A percentile compares a stretch with the other conserved stretches of the same genome.
Evolutionary conservation across 1,140 invertebrate species (phyloP).

Genomic region (Drosophila lacertosa): DNA sequence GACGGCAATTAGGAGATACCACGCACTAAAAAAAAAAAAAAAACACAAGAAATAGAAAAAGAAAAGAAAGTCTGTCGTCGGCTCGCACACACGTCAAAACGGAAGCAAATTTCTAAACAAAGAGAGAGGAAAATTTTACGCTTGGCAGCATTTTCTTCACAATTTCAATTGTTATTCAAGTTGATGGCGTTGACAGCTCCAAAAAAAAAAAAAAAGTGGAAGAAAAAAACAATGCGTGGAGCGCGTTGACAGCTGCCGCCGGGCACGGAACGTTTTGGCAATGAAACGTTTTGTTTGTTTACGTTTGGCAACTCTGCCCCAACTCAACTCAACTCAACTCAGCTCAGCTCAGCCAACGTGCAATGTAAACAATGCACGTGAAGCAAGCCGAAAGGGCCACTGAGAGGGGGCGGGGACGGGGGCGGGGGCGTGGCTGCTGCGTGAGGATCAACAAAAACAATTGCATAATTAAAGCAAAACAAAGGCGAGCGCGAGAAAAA

Average conservation of each 20-base stretch:
- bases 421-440: constrained; percentile 11
- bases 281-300: constrained; percentile 48
- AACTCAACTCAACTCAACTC: no score
- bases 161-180: constrained; percentile 28
- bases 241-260: constrained; percentile 49
- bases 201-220: no score
- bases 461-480: constrained; percentile 75
- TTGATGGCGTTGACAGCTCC: constrained; percentile 56
- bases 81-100: constrained; percentile 27
- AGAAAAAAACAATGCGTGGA: no score
- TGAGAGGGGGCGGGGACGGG: neutral
- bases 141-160: constrained; percentile 11
- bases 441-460: constrained; percentile 47
- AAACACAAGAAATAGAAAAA: constrained; percentile 9
- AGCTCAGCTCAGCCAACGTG: constrained; percentile 8
- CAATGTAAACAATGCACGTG: constrained; percentile 33
- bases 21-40: constrained; percentile 15
- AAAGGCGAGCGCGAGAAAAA: constrained; percentile 16
- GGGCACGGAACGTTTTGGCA: constrained; percentile 45
- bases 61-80: constrained; percentile 27
- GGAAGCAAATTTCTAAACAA: constrained; percentile 60
- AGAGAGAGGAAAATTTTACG: constrained; percentile 33
- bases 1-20: constrained; percentile 47
- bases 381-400: constrained; percentile 27
- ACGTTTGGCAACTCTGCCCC: constrained; percentile 17